Evolutionary conservation across 2,888 invertebrate species (phyloP), one percentile per base, ranked within the genome.

Genomic region (Danaus chrysippus): DNA sequence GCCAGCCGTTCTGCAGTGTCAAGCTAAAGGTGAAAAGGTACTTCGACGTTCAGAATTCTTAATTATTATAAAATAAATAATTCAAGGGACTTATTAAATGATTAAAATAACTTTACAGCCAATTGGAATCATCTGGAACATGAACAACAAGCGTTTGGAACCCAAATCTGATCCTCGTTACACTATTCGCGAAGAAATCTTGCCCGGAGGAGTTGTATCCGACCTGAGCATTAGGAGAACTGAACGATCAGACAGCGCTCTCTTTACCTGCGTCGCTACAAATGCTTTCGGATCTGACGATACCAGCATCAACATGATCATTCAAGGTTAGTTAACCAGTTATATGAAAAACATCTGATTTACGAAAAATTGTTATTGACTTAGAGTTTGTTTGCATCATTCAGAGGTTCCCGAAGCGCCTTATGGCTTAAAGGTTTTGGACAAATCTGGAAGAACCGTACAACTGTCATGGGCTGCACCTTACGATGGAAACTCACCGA

Each of bases 211-310:
- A 62, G 97, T 97, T 8, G 92, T 97, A 73, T 97, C 97, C 23
- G 97, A 97, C 76, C 92, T 98, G 60, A 97, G 97, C 75, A 97
- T 98, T 72, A 95, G 97, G 81, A 93, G 96, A 73, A 96, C 97
- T 19, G 97, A 97, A 87, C 92, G 97, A 76, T 94, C 94, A 41
- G 97, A 98, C 82, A 96, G 97, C 3, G 97, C 97, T 1, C 90
- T 97, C 1, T 98, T 97, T 77, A 97, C 97, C 42, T 98, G 98
- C 77, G 96, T 97, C 11, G 97, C 97, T 0, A 97, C 97, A 3
- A 98, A 98, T 81, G 96, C 97, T 15, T 98, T 97, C 79, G 97
- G 97, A 58, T 97, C 96, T 69, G 98, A 97, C 79, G 97, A 98
- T 76, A 96, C 97, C n/a, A 97, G 96, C 86, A 97, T 98, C 77